Conservation (phyloP, 2,797 vertebrate species). For the Potorous gilbertii region DNA sequence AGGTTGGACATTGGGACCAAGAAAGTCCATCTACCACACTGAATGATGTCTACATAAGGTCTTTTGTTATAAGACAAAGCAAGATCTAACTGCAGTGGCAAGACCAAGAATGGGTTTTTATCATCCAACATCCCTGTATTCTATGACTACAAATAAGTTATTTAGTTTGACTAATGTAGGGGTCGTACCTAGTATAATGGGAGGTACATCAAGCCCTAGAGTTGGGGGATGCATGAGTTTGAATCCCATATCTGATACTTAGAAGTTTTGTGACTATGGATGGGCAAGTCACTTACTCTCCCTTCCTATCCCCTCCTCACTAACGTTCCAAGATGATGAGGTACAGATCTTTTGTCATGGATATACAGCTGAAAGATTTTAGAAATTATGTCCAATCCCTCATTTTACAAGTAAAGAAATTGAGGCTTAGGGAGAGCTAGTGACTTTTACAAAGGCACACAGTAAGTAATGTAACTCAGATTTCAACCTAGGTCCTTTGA, state of each 20-base stretch:
- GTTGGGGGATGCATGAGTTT: background rate
- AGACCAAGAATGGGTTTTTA: background rate
- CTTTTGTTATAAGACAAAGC: background rate
- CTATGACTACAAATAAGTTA: background rate
- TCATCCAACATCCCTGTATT: background rate
- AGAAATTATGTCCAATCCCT: background rate
- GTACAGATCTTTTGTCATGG: background rate
- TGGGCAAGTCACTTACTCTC: background rate
- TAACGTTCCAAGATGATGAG: background rate
- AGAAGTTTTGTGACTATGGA: background rate
- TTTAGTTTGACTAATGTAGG: background rate
- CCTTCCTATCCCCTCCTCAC: background rate
- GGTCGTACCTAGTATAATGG: background rate
- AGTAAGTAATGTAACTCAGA: background rate
- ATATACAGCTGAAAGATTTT: background rate
- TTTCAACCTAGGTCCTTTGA: background rate
- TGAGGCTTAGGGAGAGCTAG: background rate
- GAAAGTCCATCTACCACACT: background rate
- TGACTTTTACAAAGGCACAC: background rate
- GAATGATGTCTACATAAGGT: background rate
- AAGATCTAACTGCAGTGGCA: background rate
- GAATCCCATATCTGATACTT: background rate
- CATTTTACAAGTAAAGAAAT: background rate
- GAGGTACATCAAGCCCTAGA: background rate
- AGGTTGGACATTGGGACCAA: background rate